Conservation (phyloP, 2,888 invertebrate species). For the Pterostichus madidus region DNA sequence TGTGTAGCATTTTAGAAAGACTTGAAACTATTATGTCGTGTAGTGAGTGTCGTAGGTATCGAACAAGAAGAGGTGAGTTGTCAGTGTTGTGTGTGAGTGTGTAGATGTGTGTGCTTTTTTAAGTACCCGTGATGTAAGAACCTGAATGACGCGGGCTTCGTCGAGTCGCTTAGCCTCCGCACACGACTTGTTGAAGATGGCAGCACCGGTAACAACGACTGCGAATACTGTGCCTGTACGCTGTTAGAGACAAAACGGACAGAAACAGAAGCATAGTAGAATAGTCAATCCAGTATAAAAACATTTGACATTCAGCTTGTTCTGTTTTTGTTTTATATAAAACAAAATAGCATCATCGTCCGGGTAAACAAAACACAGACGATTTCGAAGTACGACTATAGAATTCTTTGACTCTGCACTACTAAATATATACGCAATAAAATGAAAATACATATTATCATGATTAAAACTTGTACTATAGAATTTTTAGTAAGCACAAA, state of each 20-base stretch:
- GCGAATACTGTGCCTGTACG: constrained; percentile 78
- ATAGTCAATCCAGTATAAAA: constrained; percentile 50
- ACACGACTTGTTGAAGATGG: constrained; percentile 77
- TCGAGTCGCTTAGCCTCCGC: constrained; percentile 79
- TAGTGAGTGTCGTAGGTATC: constrained; percentile 21
- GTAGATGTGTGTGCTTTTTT: constrained; percentile 73
- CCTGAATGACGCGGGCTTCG: constrained; percentile 77
- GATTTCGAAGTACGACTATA: constrained; percentile 43
- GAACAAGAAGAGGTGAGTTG: constrained; percentile 65
- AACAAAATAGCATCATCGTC: constrained; percentile 60
- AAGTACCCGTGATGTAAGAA: constrained; percentile 78
- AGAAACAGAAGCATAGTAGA: constrained; percentile 71
- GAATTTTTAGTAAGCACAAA: constrained; percentile 49
- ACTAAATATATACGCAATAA: constrained; percentile 7
- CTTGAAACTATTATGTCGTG: not conserved
- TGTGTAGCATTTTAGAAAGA: constrained; percentile 68
- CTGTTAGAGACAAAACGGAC: constrained; percentile 78
- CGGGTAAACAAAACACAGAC: constrained; percentile 43
- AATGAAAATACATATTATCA: not conserved
- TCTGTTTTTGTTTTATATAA: constrained; percentile 61
- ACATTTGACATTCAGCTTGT: constrained; percentile 61
- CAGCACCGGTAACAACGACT: constrained; percentile 78
- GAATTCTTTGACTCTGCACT: constrained; percentile 45
- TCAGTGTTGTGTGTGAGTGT: constrained; percentile 65
- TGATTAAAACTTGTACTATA: constrained; percentile 24